Conservation (phyloP, 2,113 vertebrate genomes). For the Hyperoodon ampullatus region DNA sequence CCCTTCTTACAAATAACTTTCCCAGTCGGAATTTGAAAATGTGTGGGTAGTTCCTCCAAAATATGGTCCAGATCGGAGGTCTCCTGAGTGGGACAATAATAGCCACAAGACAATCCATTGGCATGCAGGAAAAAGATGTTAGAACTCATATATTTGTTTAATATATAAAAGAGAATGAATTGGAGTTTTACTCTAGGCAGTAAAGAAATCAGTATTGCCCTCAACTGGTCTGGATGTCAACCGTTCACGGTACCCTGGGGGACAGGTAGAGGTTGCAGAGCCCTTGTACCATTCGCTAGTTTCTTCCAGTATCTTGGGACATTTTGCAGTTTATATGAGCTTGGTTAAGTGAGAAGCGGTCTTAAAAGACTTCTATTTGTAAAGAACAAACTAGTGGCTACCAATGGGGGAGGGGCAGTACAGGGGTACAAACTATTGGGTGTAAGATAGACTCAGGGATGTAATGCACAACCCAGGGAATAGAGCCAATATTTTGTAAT, state of each 20-base stretch:
- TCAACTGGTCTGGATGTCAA: not conserved
- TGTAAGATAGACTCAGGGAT: not conserved
- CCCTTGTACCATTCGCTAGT: no score
- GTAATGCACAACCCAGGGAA: not conserved
- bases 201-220: not conserved
- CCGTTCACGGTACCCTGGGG: no score
- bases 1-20: slow-evolving; percentile 13
- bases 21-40: not conserved
- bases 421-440: not conserved
- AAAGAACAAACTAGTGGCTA: not conserved
- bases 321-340: not conserved
- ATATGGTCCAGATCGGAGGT: not conserved
- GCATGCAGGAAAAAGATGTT: not conserved
- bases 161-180: not conserved
- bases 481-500: not conserved
- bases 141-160: not conserved
- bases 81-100: not conserved
- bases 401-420: not conserved
- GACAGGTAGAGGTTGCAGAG: accelerated
- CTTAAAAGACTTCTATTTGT: not conserved
- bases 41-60: not conserved
- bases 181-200: not conserved
- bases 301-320: not conserved
- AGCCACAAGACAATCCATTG: not conserved
- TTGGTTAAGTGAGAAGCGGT: not conserved